Conservation (phyloP, 1,140 invertebrate genomes). For the Dendrolimus punctatus region DNA sequence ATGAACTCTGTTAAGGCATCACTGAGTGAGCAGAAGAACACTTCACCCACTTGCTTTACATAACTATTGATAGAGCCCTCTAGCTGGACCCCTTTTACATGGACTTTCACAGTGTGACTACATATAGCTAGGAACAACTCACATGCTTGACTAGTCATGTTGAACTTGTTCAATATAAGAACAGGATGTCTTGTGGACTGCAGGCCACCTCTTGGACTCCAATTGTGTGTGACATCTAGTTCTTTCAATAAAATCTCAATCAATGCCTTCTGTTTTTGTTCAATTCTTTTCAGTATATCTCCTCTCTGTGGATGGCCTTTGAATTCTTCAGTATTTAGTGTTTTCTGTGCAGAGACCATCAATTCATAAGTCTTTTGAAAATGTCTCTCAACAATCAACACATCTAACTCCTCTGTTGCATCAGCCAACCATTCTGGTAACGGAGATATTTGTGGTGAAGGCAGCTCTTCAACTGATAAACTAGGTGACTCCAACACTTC, state of each 20-base stretch:
- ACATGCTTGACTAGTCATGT: constrained; percentile 85
- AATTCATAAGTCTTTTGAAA: constrained; percentile 95
- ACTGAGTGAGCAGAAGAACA: constrained; percentile 91
- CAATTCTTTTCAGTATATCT: constrained; percentile 73
- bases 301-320: constrained; percentile 48
- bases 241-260: constrained; percentile 92
- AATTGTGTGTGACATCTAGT: constrained; percentile 88
- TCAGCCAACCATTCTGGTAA: constrained; percentile 93
- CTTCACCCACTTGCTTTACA: constrained; percentile 86
- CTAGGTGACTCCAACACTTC: constrained; percentile 63
- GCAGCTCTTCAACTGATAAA: constrained; percentile 66
- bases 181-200: constrained; percentile 89
- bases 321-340: constrained; percentile 60
- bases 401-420: constrained; percentile 95
- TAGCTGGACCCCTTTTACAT: constrained; percentile 88
- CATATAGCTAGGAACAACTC: constrained; percentile 90
- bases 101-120: constrained; percentile 85
- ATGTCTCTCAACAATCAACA: constrained; percentile 96
- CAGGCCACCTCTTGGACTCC: constrained; percentile 94
- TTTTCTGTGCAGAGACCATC: constrained; percentile 75
- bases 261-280: constrained; percentile 82
- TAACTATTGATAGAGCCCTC: constrained; percentile 91
- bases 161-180: constrained; percentile 88
- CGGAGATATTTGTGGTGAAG: constrained; percentile 71
- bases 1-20: constrained; percentile 92